phyloP scores from a whole-genome alignment of 2,113 vertebrate genomes.

The Ptyas mucosa region DNA sequence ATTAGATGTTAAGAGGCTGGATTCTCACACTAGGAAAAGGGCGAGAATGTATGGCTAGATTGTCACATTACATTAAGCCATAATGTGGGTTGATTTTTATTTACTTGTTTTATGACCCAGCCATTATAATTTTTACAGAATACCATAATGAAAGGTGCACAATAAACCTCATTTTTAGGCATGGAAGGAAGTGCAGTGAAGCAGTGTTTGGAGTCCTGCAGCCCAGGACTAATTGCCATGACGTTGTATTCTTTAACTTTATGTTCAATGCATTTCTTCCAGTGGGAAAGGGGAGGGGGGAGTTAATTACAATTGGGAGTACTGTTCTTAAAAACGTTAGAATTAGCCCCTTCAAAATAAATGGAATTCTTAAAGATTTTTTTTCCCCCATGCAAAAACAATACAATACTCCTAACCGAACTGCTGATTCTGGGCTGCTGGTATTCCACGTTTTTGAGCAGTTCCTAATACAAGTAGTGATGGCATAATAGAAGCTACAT shows the following conservation, averaged over 20 bases:
- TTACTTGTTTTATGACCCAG: neutral
- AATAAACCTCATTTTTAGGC: neutral
- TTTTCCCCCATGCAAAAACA: neutral
- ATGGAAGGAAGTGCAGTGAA: neutral
- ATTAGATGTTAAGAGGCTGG: neutral
- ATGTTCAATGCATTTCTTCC: constrained; percentile 7
- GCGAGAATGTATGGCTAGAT: neutral
- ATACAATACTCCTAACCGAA: neutral
- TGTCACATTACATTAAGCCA: neutral
- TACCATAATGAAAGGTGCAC: neutral
- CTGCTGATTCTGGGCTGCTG: neutral
- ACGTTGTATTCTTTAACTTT: constrained; percentile 4
- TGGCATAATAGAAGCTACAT: neutral
- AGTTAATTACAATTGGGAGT: neutral
- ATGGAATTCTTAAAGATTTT: neutral
- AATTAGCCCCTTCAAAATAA: constrained; percentile 10
- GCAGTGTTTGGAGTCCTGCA: neutral
- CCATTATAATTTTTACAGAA: neutral
- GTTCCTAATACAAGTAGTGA: neutral
- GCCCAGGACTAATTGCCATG: neutral
- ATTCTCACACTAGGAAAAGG: neutral
- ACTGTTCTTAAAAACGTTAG: constrained; percentile 23
- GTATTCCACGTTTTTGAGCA: neutral
- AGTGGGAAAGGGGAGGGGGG: neutral
- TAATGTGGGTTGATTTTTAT: neutral